Conservation (phyloP, 2,888 invertebrate species). For the Timema cristinae region DNA sequence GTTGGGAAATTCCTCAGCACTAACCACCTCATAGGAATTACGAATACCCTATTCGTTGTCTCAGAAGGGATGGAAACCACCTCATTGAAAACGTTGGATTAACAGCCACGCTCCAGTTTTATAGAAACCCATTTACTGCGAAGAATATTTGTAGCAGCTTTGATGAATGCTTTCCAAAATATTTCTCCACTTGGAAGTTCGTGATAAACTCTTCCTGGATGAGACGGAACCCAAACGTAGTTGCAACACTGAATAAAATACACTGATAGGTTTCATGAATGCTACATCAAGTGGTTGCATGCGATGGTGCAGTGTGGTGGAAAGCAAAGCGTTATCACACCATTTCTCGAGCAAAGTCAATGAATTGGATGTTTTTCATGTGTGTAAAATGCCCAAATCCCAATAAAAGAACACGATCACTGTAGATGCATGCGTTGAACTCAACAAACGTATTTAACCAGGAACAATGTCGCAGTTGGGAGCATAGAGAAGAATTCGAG, state of each 20-base stretch:
- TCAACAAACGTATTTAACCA: slow-evolving; percentile 39
- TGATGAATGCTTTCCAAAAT: slow-evolving; percentile 19
- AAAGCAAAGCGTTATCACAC: neutral
- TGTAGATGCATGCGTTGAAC: slow-evolving; percentile 33
- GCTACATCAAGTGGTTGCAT: slow-evolving; percentile 5
- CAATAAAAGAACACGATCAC: slow-evolving; percentile 34
- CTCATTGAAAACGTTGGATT: slow-evolving; percentile 16
- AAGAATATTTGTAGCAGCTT: slow-evolving; percentile 12
- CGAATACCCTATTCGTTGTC: slow-evolving; percentile 9
- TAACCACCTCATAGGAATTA: neutral
- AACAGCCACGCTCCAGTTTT: slow-evolving; percentile 16
- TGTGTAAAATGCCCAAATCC: neutral
- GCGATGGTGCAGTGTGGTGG: neutral
- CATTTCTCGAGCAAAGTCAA: neutral
- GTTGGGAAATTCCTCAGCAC: slow-evolving; percentile 5
- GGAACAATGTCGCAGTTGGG: no score
- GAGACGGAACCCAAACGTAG: slow-evolving; percentile 13
- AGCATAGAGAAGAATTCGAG: no score
- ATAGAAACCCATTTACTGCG: slow-evolving; percentile 18
- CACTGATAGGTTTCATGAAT: slow-evolving; percentile 21
- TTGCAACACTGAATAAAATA: slow-evolving; percentile 17
- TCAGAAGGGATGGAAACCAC: slow-evolving; percentile 14
- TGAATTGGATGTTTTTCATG: neutral
- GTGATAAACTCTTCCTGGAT: slow-evolving; percentile 19
- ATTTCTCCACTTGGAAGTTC: slow-evolving; percentile 17